Evolutionary conservation across 1,140 invertebrate species (phyloP).

Genomic region (Tetramorium parvispinum): DNA sequence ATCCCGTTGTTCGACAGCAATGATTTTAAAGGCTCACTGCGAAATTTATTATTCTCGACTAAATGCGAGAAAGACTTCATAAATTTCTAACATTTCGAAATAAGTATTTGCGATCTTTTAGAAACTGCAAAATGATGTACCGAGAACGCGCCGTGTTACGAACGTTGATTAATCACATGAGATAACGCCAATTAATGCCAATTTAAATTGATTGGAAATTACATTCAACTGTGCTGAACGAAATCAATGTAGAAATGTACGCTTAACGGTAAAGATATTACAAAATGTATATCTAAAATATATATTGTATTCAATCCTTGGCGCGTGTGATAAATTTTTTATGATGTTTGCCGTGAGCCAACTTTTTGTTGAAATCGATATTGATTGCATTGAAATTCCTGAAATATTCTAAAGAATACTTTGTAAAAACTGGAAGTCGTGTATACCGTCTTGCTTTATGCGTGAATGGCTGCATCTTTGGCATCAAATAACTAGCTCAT

Average conservation of each 20-base stretch:
- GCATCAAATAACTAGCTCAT: constrained; percentile 14
- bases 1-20: constrained; percentile 53
- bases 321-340: constrained; percentile 30
- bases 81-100: constrained; percentile 13
- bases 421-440: constrained; percentile 20
- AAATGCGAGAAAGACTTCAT: constrained; percentile 17
- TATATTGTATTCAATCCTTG: constrained; percentile 18
- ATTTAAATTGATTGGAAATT: constrained; percentile 20
- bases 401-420: constrained; percentile 24
- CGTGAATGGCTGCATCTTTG: not conserved
- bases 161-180: not conserved
- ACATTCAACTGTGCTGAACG: not conserved
- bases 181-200: not conserved
- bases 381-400: constrained; percentile 13
- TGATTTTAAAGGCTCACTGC: constrained; percentile 32
- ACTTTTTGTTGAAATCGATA: constrained; percentile 46
- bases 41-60: constrained; percentile 38
- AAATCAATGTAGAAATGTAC: not conserved
- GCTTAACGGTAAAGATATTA: not conserved
- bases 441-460: not conserved
- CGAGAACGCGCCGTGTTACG: not conserved
- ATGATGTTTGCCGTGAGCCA: constrained; percentile 4
- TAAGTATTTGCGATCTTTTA: constrained; percentile 17
- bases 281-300: constrained; percentile 32
- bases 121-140: not conserved